Evolutionary conservation across 2,888 invertebrate species (phyloP), one percentile per base, ranked within the genome.

Genomic region (Mythimna loreyi): DNA sequence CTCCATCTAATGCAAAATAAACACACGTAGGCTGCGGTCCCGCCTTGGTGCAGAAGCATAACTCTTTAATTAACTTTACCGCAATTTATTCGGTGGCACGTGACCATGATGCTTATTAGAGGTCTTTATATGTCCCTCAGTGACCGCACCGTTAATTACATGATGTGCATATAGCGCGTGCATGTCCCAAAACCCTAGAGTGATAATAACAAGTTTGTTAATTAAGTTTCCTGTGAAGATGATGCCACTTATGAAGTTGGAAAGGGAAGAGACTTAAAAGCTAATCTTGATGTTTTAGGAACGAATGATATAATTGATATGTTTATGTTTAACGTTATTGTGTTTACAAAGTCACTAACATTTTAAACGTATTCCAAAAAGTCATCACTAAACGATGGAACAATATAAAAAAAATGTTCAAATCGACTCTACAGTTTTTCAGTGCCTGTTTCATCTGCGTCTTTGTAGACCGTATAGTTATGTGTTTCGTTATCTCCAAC

Each of bases 41-140:
- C 53, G 45, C 63, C 62, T 74, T 21, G 66, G 53, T 78, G 72
- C 72, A 81, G 69, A 76, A 67, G 65, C 73, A 77, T 75, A 87
- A 88, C 87, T 92, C 90, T 90, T 87, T 93, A 93, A 93, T 93
- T 91, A 91, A 91, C 87, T 92, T 90, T 85, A 86, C 89, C 87
- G 85, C 89, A 91, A 91, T 92, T 93, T 91, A 91, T 92, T 90
- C 89, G 72, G 71, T 64, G 85, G 89, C 88, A 91, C 93, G 92
- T 92, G 92, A 91, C 88, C 83, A 77, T 82, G 82, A 82, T 77
- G 80, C 84, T 86, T 84, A 87, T 86, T 87, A 87, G 78, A 79
- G 73, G 72, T 78, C 74, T 75, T 76, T 61, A 72, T 61, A 71
- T 83, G 78, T 81, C 82, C 79, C 82, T 68, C 66, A 67, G 81